Conservation (phyloP, 2,888 invertebrate genomes). For the Polymixis flavicincta region DNA sequence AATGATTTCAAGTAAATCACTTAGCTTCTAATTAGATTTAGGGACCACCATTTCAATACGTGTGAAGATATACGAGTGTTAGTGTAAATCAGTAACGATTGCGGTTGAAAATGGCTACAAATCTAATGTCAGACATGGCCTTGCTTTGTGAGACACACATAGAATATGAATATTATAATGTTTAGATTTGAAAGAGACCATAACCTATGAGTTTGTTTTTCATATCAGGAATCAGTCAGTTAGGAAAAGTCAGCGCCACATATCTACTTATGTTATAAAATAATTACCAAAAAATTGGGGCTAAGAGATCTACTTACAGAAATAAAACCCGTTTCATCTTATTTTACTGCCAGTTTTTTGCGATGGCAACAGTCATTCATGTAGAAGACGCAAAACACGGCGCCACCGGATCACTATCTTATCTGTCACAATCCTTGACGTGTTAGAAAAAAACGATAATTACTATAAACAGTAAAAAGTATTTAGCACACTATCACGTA, state of each 20-base stretch:
- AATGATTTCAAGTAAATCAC: not conserved
- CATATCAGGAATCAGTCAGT: no score
- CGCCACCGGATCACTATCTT: conserved; percentile 10
- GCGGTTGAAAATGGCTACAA: no score
- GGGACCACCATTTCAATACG: not conserved
- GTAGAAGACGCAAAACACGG: not conserved
- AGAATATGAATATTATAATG: no score
- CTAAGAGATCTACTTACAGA: not conserved
- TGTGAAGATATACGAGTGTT: not conserved
- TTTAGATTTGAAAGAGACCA: no score
- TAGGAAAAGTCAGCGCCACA: no score
- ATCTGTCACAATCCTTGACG: conserved; percentile 8
- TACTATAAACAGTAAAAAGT: not conserved
- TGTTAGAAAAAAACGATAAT: not conserved
- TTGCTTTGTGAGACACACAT: no score
- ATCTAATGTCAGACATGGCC: no score
- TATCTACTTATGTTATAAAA: no score
- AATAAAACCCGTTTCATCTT: not conserved
- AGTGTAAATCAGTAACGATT: no score
- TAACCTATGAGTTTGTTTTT: no score
- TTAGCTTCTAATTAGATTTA: not conserved
- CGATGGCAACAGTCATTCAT: not conserved
- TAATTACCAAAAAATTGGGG: no score
- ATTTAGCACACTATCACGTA: conserved; percentile 1
- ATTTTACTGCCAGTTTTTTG: not conserved